A percentile compares a stretch with the other conserved stretches of the same genome.
phyloP scores from a whole-genome alignment of 2,113 vertebrate species.

The Chauna torquata region DNA sequence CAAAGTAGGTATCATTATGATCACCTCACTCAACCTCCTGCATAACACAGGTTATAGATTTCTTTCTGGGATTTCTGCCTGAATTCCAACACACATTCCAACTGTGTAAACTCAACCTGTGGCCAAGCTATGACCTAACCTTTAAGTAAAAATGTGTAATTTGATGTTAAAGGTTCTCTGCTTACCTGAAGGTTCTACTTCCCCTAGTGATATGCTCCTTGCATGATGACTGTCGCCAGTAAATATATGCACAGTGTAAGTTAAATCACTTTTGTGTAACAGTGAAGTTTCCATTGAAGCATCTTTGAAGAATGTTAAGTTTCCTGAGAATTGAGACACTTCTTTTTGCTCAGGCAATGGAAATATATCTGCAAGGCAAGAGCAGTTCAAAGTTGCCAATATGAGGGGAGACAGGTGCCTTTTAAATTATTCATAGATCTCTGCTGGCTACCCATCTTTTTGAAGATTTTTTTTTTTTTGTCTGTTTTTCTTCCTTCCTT shows the following conservation, averaged over 20 bases:
- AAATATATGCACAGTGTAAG: background rate
- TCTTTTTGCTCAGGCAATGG: slow-evolving; percentile 4
- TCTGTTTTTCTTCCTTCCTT: background rate
- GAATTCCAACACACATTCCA: too few relatives aligned
- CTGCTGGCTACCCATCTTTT: slow-evolving; percentile 29
- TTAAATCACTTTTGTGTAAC: background rate
- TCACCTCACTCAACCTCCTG: background rate
- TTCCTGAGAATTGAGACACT: background rate
- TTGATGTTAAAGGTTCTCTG: background rate
- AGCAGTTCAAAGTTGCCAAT: slow-evolving; percentile 52
- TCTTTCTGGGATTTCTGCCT: background rate
- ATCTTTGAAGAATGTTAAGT: background rate
- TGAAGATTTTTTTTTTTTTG: background rate
- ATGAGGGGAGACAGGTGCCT: slow-evolving; percentile 32
- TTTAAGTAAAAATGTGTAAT: background rate
- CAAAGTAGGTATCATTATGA: background rate
- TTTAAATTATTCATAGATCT: slow-evolving; percentile 65
- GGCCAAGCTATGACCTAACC: background rate
- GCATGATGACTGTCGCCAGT: background rate
- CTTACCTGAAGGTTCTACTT: background rate
- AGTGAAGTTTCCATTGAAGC: background rate
- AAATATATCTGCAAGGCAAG: slow-evolving; percentile 47
- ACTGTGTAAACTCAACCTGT: background rate
- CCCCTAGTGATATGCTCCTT: background rate
- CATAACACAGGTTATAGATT: background rate